Evolutionary conservation across 2,797 vertebrate genomes (phyloP).

Genomic region (Pygocentrus nattereri): DNA sequence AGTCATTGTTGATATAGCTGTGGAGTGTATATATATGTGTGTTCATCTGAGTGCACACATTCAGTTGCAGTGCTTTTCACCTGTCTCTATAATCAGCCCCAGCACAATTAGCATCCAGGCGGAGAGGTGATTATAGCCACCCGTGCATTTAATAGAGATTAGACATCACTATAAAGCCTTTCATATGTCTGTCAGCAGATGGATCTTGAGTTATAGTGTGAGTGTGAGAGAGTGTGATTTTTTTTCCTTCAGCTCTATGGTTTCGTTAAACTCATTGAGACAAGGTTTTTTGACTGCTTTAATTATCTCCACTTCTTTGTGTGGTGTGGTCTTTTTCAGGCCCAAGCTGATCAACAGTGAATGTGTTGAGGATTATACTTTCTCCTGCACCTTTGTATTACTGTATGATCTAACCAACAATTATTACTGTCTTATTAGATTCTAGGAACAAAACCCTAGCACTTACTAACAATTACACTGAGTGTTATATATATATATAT

Average conservation of each 20-base stretch:
- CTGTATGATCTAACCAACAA: neutral
- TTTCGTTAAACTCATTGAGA: neutral
- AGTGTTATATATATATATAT: neutral
- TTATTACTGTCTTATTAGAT: neutral
- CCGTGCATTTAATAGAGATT: conserved; percentile 50
- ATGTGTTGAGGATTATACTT: conserved; percentile 2
- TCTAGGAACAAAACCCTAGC: neutral
- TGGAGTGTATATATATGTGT: conserved; percentile 31
- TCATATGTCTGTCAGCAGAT: conserved; percentile 64
- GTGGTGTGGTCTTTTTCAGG: neutral
- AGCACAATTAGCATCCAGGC: conserved; percentile 17
- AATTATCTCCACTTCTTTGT: conserved; percentile 1
- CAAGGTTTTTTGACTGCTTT: conserved; percentile 7
- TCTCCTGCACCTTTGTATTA: neutral
- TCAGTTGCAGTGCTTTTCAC: neutral
- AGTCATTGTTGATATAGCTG: conserved; percentile 57
- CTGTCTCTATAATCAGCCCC: conserved; percentile 13
- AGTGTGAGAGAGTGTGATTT: neutral
- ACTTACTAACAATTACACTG: neutral
- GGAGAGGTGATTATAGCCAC: conserved; percentile 4
- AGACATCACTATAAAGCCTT: conserved; percentile 66
- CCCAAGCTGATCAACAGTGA: neutral
- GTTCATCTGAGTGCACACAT: conserved; percentile 30
- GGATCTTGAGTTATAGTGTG: conserved; percentile 22
- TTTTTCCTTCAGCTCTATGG: neutral